Conservation (phyloP, 30 jellyfish, hydroid and myxozoan species). For the Pelagia noctiluca region DNA sequence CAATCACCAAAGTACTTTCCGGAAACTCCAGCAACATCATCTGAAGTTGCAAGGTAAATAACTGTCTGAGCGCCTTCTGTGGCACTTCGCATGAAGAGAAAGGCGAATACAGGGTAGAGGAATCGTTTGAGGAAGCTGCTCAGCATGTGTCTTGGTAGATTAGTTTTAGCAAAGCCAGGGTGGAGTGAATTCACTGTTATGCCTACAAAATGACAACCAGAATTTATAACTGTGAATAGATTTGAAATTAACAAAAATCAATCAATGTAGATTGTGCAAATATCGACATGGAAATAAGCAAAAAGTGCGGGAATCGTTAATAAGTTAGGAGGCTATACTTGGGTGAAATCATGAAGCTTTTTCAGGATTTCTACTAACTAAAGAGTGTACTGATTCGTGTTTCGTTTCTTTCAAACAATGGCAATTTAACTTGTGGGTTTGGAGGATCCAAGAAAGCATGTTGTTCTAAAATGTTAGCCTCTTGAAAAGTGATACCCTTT, state of each 20-base stretch:
- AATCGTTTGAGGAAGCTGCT: slow-evolving; percentile 25
- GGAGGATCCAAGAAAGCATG: too few relatives aligned
- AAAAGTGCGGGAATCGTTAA: too few relatives aligned
- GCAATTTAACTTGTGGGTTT: too few relatives aligned
- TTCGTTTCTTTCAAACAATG: too few relatives aligned
- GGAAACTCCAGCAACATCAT: slow-evolving; percentile 61
- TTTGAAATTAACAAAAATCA: neutral
- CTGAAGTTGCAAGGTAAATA: slow-evolving; percentile 74
- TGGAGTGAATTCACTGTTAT: slow-evolving; percentile 84
- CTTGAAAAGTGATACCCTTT: too few relatives aligned
- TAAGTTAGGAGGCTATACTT: too few relatives aligned
- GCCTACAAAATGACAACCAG: slow-evolving; percentile 57
- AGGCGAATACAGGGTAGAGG: slow-evolving; percentile 70
- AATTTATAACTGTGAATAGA: neutral
- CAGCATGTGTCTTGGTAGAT: slow-evolving; percentile 71
- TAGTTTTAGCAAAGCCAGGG: slow-evolving; percentile 93
- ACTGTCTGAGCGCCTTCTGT: slow-evolving; percentile 90
- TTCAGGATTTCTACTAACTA: too few relatives aligned
- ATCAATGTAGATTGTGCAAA: too few relatives aligned
- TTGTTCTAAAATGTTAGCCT: too few relatives aligned
- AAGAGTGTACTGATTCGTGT: too few relatives aligned
- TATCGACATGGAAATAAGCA: too few relatives aligned
- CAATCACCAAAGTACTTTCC: slow-evolving; percentile 90
- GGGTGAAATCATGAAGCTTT: too few relatives aligned
- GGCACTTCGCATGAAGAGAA: slow-evolving; percentile 76